phyloP scores from a whole-genome alignment of 2,888 invertebrate species.

The Yponomeuta cagnagella region DNA sequence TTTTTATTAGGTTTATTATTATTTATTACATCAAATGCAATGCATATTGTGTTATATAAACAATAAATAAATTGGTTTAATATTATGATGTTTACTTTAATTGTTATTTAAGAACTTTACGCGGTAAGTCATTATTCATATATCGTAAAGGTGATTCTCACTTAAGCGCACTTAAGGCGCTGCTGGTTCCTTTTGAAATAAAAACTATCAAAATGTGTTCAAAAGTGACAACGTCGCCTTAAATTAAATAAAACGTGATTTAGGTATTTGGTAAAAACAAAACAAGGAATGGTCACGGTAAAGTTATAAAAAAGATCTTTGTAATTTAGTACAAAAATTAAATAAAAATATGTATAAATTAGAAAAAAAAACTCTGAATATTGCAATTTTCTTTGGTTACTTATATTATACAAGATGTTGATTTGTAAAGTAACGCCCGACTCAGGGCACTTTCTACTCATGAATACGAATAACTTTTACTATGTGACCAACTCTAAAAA shows the following conservation, averaged over 20 bases:
- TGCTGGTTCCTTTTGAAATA: background rate
- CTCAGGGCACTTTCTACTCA: no score
- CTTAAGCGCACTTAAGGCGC: background rate
- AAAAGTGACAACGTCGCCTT: background rate
- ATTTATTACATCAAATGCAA: slow-evolving; percentile 73
- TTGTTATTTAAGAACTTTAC: background rate
- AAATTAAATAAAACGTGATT: background rate
- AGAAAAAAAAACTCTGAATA: slow-evolving; percentile 22
- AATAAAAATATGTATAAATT: slow-evolving; percentile 58
- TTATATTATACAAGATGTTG: background rate
- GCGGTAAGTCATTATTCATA: background rate
- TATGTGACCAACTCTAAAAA: no score
- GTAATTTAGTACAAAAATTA: slow-evolving; percentile 26
- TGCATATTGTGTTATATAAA: slow-evolving; percentile 58
- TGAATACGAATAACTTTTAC: no score
- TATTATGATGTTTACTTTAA: slow-evolving; percentile 11
- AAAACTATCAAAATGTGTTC: background rate
- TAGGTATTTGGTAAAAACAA: background rate
- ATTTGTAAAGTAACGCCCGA: no score
- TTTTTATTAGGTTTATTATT: slow-evolving; percentile 31
- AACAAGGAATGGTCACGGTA: slow-evolving; percentile 1
- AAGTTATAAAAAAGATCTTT: slow-evolving; percentile 28
- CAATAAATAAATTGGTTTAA: slow-evolving; percentile 59
- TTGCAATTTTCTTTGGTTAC: slow-evolving; percentile 13
- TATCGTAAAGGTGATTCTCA: background rate